Evolutionary conservation across 1,140 invertebrate genomes (phyloP).

Genomic region (Dysdera silvatica): DNA sequence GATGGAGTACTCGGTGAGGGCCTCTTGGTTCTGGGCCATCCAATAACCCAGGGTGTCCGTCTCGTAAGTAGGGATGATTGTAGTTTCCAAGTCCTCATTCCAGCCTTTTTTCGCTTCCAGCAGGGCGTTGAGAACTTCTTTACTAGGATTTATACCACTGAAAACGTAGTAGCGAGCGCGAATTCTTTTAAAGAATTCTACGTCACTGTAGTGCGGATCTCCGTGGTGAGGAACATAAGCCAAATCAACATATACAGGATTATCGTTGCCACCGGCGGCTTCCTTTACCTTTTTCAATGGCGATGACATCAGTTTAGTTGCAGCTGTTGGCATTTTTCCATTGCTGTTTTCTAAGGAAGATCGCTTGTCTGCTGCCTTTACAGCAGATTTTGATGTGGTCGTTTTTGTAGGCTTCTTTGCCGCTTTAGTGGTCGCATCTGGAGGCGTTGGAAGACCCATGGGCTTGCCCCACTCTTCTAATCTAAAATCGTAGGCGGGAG

Average conservation of each 20-base stretch:
- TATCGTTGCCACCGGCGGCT: conserved; percentile 3
- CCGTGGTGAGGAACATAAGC: conserved; percentile 95
- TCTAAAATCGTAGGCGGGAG: conserved; percentile 37
- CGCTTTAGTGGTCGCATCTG: conserved; percentile 49
- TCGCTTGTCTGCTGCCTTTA: neutral
- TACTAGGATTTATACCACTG: conserved; percentile 85
- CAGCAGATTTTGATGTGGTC: neutral
- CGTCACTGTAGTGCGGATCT: conserved; percentile 80
- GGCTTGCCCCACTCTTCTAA: conserved; percentile 81
- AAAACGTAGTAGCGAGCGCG: conserved; percentile 93
- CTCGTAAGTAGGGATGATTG: conserved; percentile 95
- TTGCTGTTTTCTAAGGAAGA: conserved; percentile 2
- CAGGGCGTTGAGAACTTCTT: conserved; percentile 88
- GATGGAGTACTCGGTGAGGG: conserved; percentile 79
- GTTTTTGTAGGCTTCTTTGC: conserved; percentile 1
- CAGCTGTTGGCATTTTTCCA: neutral
- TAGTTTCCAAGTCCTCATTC: conserved; percentile 91
- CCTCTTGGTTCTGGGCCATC: conserved; percentile 91
- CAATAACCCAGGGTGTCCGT: conserved; percentile 91
- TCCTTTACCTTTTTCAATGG: conserved; percentile 16
- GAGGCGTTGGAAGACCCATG: conserved; percentile 74
- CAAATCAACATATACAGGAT: conserved; percentile 84
- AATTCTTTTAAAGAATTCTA: conserved; percentile 91
- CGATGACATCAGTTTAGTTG: conserved; percentile 18
- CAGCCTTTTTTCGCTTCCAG: conserved; percentile 90